Percentiles rank a stretch among this genome's conserved stretches.
These are phyloP conservation scores for Halocynthia aurantium DNA, from an alignment of 23 tunicate species.

Conservation along the genomic window DNA sequence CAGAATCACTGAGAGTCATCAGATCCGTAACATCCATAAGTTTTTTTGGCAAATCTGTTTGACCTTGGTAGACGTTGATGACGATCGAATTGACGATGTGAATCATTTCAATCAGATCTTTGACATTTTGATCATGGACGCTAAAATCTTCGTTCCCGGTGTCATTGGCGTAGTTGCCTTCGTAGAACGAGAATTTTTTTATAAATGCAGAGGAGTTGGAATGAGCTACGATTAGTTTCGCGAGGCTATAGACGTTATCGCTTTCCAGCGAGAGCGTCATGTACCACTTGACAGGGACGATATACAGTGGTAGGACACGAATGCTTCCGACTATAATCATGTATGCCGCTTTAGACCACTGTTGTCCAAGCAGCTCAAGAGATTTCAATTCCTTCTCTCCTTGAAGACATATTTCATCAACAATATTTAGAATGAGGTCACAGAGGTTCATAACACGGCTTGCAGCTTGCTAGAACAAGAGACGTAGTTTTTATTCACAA, in stretches of 20 bases:
- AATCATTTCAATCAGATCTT: conserved; percentile 4
- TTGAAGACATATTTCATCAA: background rate
- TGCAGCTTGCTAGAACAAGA: background rate
- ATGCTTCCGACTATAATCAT: conserved; percentile 4
- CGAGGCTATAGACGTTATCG: background rate
- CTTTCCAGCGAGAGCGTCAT: conserved; percentile 1
- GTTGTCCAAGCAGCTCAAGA: background rate
- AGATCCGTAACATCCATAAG: background rate
- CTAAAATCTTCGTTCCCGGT: conserved; percentile 8
- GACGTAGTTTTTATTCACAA: too few species aligned
- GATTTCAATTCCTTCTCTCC: background rate
- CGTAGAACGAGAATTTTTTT: background rate
- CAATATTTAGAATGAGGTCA: conserved; percentile 9
- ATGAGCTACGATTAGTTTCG: conserved; percentile 9
- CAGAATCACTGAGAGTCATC: background rate
- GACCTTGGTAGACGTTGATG: background rate
- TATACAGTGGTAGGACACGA: conserved; percentile 5
- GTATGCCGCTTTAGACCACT: conserved; percentile 22
- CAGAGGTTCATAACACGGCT: background rate
- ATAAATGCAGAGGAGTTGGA: background rate
- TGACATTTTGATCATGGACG: conserved; percentile 27
- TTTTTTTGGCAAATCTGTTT: background rate
- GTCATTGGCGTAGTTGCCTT: conserved; percentile 1
- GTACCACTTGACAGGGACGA: conserved; percentile 15
- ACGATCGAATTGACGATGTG: background rate